Evolutionary conservation across 2,888 invertebrate genomes (phyloP), one percentile per base, ranked within the genome.

Genomic region (Dascillus cervinus): DNA sequence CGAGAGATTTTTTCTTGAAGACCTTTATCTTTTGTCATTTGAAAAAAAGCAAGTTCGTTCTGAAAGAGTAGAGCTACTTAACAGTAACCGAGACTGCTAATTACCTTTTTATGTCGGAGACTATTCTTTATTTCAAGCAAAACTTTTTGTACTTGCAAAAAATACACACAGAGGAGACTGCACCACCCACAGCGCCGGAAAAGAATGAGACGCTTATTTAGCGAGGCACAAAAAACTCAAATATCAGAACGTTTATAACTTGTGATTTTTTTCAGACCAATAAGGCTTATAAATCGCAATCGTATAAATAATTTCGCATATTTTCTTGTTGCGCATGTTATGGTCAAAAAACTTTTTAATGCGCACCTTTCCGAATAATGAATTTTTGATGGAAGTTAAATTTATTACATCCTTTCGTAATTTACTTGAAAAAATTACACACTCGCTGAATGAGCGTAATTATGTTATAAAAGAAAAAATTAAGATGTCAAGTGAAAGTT

Each of bases 61-160:
- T 56, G 51, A 53, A 55, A 57, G 55, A 53, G 52, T 47, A 47
- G 38, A 53, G 52, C 56, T 53, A 58, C 58, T 57, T 56, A 58
- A 56, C 57, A 58, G 57, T 55, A 57, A 58, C 58, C 49, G 49
- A 55, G 56, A 55, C 56, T 59, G 56, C 58, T 59, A 59, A 59
- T 59, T 59, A 59, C 57, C 56, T 55, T 53, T 53, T 56, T 58
- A 58, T 55, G 53, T 50, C 51, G 49, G 50, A 46, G 43, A 44
- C 49, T 39, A 55, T 56, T 56, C 57, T 58, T 58, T 54, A 56
- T 56, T 51, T 51, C 44, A n/a, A 45, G 48, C 50, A 38, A 49
- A 47, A 51, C 43, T 51, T 58, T 56, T 58, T 53, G 41, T 34
- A 30, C 31, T 34, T 36, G 43, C 34, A 43, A 42, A 44, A 43